Evolutionary conservation across 1,140 invertebrate genomes (phyloP), one percentile per base, ranked within the genome.

Genomic region (Euura saliciscinereae): DNA sequence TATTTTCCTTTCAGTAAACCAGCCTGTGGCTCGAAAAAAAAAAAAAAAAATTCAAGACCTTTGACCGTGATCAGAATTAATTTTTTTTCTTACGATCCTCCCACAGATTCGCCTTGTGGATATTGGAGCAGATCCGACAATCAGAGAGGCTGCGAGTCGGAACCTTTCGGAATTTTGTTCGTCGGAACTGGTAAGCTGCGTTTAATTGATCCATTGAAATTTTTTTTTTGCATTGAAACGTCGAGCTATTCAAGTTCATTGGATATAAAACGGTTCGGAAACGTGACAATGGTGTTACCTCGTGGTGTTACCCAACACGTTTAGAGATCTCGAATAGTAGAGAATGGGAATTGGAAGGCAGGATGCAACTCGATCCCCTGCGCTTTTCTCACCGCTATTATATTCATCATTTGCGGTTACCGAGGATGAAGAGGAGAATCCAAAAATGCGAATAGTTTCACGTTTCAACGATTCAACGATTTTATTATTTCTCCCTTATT

Each of bases 131-230:
- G 82, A 86, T n/a, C 65, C 77, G 2, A 75, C 75, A 45, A 80
- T 78, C 4, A 75, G 84, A 65, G 80, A 85, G 71, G 82, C 84
- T 44, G 79, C 80, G 11, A 79, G 80, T 8, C 75, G 67, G 65
- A 72, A 77, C 42, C 75, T 86, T 11, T 71, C 76, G 4, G 78
- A 86, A 67, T 82, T 85, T 69, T 86, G 85, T 73, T 79, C 84
- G 11, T 44, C 68, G 4, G 81, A 82, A 59, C 70, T 85, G 84
- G 85, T 85, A 78, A 86, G 82, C 77, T 65, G 67, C 64, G 67
- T 44, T 59, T 59, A 59, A 59, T 59, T 59, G 51, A 59, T 59
- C 51, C 13, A 59, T 59, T 59, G 51, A 59, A 8, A 28, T 0
- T 28, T 59, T 45, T 13, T 43, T 28, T 71, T 59, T 51, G 69